Conservation (phyloP, 2,797 vertebrate species). For the Etheostoma perlongum region DNA sequence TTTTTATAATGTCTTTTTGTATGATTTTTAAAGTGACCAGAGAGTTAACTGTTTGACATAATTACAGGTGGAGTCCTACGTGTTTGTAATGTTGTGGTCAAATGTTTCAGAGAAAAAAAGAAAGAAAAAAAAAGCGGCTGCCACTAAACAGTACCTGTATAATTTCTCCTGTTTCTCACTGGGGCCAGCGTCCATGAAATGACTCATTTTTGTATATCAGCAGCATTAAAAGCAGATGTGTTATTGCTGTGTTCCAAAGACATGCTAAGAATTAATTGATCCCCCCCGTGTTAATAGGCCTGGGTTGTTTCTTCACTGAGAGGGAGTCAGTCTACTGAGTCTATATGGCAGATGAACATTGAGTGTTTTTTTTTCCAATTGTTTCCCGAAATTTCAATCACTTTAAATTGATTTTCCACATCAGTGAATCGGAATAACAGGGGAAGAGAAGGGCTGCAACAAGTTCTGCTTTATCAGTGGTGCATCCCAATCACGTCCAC, state of each 20-base stretch:
- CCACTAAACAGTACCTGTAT: constrained; percentile 37
- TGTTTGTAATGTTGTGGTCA: constrained; percentile 77
- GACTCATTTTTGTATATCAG: constrained; percentile 43
- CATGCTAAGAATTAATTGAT: constrained; percentile 58
- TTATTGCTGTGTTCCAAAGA: constrained; percentile 74
- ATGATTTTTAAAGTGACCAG: constrained; percentile 73
- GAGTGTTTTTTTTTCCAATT: constrained; percentile 3
- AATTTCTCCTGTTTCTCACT: constrained; percentile 46
- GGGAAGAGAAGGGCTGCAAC: constrained; percentile 49
- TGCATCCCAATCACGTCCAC: constrained; percentile 43
- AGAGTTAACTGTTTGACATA: constrained; percentile 66
- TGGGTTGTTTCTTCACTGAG: constrained; percentile 42
- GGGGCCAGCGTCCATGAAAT: constrained; percentile 42
- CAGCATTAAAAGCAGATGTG: constrained; percentile 47
- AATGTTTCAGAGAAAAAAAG: constrained; percentile 67
- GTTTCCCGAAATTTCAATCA: constrained; percentile 20
- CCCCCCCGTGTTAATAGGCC: constrained; percentile 26
- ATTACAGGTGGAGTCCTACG: constrained; percentile 69
- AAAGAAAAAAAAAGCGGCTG: background rate
- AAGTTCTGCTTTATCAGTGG: constrained; percentile 39
- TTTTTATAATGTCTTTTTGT: constrained; percentile 78
- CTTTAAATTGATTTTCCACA: constrained; percentile 23
- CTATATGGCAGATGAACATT: constrained; percentile 36
- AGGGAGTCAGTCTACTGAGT: constrained; percentile 58
- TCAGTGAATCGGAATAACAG: constrained; percentile 30